phyloP scores from a whole-genome alignment of 2,797 vertebrate genomes.

The Adrianichthys oophorus region DNA sequence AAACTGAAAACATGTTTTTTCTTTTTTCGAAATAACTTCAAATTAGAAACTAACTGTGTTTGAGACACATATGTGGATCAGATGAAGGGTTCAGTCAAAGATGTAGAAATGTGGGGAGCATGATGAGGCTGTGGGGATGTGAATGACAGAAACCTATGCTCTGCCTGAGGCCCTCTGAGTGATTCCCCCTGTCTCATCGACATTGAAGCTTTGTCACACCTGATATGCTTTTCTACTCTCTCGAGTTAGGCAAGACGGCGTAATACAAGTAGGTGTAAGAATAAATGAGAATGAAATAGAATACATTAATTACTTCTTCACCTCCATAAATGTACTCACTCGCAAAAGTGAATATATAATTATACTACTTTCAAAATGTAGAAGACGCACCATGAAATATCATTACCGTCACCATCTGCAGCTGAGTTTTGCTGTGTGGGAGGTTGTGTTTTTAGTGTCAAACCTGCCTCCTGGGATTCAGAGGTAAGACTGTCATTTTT shows the following conservation, averaged over 20 bases:
- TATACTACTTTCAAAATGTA: conserved; percentile 65
- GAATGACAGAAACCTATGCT: conserved; percentile 60
- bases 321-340: conserved; percentile 72
- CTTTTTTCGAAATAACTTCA: conserved; percentile 5
- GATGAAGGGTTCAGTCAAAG: conserved; percentile 43
- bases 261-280: conserved; percentile 58
- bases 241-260: conserved; percentile 57
- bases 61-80: conserved; percentile 37
- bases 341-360: conserved; percentile 70
- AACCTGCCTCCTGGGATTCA: conserved; percentile 54
- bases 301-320: conserved; percentile 73
- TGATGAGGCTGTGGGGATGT: conserved; percentile 57
- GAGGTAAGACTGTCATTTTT: conserved; percentile 66
- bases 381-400: conserved; percentile 72
- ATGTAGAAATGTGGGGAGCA: conserved; percentile 45
- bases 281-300: conserved; percentile 65
- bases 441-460: conserved; percentile 64
- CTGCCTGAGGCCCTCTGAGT: conserved; percentile 51
- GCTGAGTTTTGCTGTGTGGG: conserved; percentile 51
- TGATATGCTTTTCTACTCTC: conserved; percentile 56
- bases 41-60: conserved; percentile 26
- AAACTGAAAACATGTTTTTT: conserved; percentile 33
- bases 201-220: conserved; percentile 65
- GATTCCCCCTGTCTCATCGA: conserved; percentile 63
- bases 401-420: conserved; percentile 65